These are phyloP conservation scores for Cheirogaleus major DNA, from an alignment of 2,797 vertebrate genomes.

Conservation along the genomic window DNA sequence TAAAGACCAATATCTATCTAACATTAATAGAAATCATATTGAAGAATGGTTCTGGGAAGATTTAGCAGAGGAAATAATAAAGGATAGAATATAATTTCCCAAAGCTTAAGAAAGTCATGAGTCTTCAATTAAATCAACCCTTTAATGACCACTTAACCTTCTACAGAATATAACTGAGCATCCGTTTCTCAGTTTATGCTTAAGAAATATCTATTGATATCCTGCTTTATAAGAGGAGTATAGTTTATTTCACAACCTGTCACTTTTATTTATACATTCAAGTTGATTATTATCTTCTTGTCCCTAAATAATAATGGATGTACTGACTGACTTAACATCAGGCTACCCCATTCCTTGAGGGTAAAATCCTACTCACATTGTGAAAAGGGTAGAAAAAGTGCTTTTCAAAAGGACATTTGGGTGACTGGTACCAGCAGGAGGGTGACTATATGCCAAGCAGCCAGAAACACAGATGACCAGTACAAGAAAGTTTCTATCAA, in stretches of 20 bases:
- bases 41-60: neutral
- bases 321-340: neutral
- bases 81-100: neutral
- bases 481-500: neutral
- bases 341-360: neutral
- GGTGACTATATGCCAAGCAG: neutral
- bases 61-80: neutral
- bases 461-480: neutral
- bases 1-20: neutral
- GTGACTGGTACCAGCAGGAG: neutral
- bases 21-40: neutral
- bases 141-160: neutral
- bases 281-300: neutral
- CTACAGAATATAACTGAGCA: neutral
- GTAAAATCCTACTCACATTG: neutral
- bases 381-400: neutral
- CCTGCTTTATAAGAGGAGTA: neutral
- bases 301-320: neutral
- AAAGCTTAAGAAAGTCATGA: neutral
- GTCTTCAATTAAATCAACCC: neutral
- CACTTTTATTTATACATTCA: neutral
- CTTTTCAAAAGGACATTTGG: neutral
- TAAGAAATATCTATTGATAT: neutral
- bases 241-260: neutral
- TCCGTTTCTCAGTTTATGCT: neutral